A percentile compares a stretch with the other conserved stretches of the same genome.
These are phyloP conservation scores for Meta bourneti DNA, from an alignment of 2,888 invertebrate genomes.

Conservation along the genomic window DNA sequence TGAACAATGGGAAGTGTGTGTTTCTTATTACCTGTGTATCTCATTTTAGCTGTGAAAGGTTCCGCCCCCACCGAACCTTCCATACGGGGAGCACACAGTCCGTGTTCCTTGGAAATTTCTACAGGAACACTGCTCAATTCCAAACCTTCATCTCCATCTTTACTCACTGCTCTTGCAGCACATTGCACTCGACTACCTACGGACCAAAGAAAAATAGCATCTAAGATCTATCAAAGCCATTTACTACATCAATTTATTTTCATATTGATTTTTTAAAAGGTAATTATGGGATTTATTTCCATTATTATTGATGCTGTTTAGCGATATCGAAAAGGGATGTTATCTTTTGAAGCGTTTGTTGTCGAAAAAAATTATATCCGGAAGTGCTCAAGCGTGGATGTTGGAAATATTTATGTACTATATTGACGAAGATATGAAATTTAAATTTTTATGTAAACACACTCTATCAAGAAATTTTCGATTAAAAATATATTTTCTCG, in stretches of 20 bases:
- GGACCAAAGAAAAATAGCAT: background rate
- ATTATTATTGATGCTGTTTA: too few relatives aligned
- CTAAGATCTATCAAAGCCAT: background rate
- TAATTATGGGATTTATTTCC: background rate
- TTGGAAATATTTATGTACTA: too few relatives aligned
- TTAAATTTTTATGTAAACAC: too few relatives aligned
- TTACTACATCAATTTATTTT: background rate
- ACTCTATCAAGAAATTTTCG: too few relatives aligned
- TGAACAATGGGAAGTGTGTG: too few relatives aligned
- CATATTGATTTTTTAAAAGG: background rate
- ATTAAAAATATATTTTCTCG: too few relatives aligned
- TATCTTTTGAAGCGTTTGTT: too few relatives aligned
- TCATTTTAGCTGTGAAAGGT: constrained; percentile 80
- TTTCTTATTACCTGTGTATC: constrained; percentile 80
- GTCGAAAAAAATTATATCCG: too few relatives aligned
- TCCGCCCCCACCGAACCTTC: constrained; percentile 80
- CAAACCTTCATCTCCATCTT: constrained; percentile 80
- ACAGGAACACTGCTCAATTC: constrained; percentile 79
- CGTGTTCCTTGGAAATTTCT: constrained; percentile 78
- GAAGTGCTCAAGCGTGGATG: too few relatives aligned
- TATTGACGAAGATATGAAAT: too few relatives aligned
- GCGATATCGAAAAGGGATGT: too few relatives aligned
- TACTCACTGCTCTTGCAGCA: constrained; percentile 80
- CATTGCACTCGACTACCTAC: constrained; percentile 81
- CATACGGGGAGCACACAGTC: constrained; percentile 79